A percentile compares a stretch with the other conserved stretches of the same genome.
phyloP scores from a whole-genome alignment of 2,113 vertebrate genomes.

The Herpailurus yagouaroundi region DNA sequence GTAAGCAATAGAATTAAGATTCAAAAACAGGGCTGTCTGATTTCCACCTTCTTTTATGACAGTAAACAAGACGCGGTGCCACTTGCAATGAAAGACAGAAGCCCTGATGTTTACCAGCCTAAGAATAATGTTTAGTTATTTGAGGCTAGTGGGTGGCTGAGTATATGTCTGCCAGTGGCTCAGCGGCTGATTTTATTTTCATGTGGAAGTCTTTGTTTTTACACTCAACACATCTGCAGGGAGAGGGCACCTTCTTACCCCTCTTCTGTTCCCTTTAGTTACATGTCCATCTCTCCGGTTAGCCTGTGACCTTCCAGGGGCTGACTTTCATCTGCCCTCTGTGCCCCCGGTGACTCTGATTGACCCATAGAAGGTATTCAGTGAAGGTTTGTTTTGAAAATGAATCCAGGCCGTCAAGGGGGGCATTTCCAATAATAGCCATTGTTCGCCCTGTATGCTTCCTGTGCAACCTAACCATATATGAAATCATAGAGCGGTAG shows the following conservation, averaged over 20 bases:
- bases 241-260: background rate
- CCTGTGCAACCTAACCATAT: background rate
- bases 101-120: background rate
- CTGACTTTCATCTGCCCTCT: background rate
- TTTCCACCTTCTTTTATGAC: background rate
- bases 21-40: background rate
- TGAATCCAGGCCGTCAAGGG: background rate
- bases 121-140: background rate
- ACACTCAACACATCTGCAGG: background rate
- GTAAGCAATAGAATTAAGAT: background rate
- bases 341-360: background rate
- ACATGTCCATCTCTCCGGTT: rapidly evolving
- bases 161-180: background rate
- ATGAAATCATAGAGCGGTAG: background rate
- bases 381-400: background rate
- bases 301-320: background rate
- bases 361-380: background rate
- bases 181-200: background rate
- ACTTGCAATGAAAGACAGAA: background rate
- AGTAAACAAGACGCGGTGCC: background rate
- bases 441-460: background rate
- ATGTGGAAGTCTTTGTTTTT: background rate
- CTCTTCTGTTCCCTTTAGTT: background rate
- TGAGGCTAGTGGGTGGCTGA: conserved; percentile 35
- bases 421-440: background rate